A percentile compares a stretch with the other conserved stretches of the same genome.
phyloP scores from a whole-genome alignment of 2,797 vertebrate genomes.

The Syngnathus rostellatus region DNA sequence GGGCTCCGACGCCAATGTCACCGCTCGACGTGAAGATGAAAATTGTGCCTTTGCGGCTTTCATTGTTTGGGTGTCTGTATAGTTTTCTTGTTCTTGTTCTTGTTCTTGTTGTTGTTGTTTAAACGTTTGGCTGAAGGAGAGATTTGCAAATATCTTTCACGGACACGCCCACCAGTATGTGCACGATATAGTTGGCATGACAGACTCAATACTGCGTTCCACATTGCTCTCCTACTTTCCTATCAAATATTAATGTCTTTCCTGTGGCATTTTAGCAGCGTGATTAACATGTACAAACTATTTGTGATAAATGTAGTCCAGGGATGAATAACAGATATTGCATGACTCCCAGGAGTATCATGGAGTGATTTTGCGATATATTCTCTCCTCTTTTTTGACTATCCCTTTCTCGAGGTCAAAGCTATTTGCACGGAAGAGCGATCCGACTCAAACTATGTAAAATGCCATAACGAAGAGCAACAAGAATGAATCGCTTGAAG shows the following conservation, averaged over 20 bases:
- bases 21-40: constrained; percentile 27
- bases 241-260: constrained; percentile 3
- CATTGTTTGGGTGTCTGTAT: not conserved
- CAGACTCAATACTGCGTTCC: not conserved
- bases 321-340: constrained; percentile 2
- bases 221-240: not conserved
- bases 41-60: constrained; percentile 3
- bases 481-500: too few relatives aligned
- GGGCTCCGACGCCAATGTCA: constrained; percentile 20
- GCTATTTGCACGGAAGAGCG: constrained; percentile 8
- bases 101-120: not conserved
- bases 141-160: not conserved
- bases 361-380: not conserved
- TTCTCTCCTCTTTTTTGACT: not conserved
- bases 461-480: too few relatives aligned
- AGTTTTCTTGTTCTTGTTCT: not conserved
- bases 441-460: too few relatives aligned
- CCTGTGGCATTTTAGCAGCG: not conserved
- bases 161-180: not conserved
- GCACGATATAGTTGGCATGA: not conserved
- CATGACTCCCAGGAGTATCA: not conserved
- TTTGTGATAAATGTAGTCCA: not conserved
- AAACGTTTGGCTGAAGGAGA: not conserved
- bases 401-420: constrained; percentile 5
- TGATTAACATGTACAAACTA: constrained; percentile 1